Evolutionary conservation across 2,888 invertebrate species (phyloP), one percentile per base, ranked within the genome.

Genomic region (Patella caerulea): DNA sequence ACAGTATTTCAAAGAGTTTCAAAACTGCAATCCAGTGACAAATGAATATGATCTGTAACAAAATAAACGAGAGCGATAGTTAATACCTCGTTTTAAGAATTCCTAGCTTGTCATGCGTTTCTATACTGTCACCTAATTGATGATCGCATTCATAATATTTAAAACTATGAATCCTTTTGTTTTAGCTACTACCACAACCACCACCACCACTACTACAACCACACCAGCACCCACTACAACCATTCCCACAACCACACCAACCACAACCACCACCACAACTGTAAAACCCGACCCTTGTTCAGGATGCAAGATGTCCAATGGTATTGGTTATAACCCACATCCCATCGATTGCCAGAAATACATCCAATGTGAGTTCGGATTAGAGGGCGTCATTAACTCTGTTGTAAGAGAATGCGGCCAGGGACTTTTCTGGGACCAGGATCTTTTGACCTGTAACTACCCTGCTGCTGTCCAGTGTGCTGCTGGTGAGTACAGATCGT

Each of bases 241-340:
- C 9, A 19, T 24, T 15, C 9, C 65, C 11, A 65, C 65, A 65
- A 65, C 65, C 19, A 14, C 14, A 65, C 19, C 65, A 24, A 24
- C 24, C 34, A 34, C 34, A 34, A 34, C 45, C 45, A 19, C 65
- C 19, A 65, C 65, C 14, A 65, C 65, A 11, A 65, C 65, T 24
- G 65, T 65, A 19, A 65, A 65, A 65, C 65, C 76, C 81, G 83
- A 78, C 3, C 71, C 82, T n/a, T 83, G 83, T 69, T 74, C 76
- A n/a, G 78, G 77, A 53, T 79, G 81, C 72, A 75, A 76, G 29
- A 77, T 82, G 71, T 76, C 79, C n/a, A 80, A 82, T 74, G 81
- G 81, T 14, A 80, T 83, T 19, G 83, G 83, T n/a, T 83, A 82
- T 79, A 82, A 81, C 55, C 70, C 78, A 11, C 82, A 83, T 71